phyloP scores from a whole-genome alignment of 2,888 invertebrate genomes.

The Acronicta psi region DNA sequence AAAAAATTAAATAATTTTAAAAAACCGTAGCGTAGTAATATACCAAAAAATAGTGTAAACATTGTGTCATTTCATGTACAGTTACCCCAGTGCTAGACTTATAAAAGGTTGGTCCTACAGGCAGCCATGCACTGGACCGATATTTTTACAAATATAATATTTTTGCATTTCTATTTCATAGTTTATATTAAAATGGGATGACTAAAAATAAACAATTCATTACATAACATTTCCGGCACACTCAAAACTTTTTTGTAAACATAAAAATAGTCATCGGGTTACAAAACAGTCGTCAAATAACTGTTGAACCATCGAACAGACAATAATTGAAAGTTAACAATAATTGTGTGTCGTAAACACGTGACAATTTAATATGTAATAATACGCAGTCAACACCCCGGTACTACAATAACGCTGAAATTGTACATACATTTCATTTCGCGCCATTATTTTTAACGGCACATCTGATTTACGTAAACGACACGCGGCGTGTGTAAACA shows the following conservation, averaged over 20 bases:
- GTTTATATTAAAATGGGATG: too few species aligned
- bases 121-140: too few species aligned
- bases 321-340: slow-evolving; percentile 59
- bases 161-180: too few species aligned
- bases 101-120: too few species aligned
- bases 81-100: too few species aligned
- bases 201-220: neutral
- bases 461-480: slow-evolving; percentile 69
- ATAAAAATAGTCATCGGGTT: slow-evolving; percentile 14
- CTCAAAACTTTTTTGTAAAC: slow-evolving; percentile 10
- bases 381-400: slow-evolving; percentile 48
- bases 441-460: slow-evolving; percentile 77
- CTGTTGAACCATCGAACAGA: slow-evolving; percentile 57
- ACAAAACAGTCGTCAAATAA: slow-evolving; percentile 27
- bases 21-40: too few species aligned
- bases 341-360: slow-evolving; percentile 53
- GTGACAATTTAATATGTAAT: slow-evolving; percentile 50
- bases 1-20: too few species aligned
- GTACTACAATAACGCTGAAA: slow-evolving; percentile 44
- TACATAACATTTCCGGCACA: neutral
- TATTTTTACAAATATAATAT: too few species aligned
- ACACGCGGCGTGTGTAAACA: slow-evolving; percentile 47
- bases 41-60: too few species aligned
- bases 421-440: slow-evolving; percentile 61
- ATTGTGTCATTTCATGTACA: too few species aligned